A percentile compares a stretch with the other conserved stretches of the same genome.
Evolutionary conservation across 2,888 invertebrate genomes (phyloP).

Genomic region (Pterostichus madidus): DNA sequence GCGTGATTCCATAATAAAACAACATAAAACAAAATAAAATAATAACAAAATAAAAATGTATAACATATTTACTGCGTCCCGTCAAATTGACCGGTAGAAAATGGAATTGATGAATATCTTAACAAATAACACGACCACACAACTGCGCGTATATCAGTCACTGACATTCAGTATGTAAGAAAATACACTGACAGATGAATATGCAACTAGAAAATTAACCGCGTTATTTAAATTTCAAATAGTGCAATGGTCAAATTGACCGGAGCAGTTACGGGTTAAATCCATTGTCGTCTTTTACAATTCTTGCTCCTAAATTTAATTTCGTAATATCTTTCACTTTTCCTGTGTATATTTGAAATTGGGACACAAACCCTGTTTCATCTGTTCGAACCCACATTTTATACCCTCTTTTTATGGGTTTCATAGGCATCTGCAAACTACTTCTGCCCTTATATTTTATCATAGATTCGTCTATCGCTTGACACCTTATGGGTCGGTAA

Average conservation of each 20-base stretch:
- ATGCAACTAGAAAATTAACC: slow-evolving; percentile 19
- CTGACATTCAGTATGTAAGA: not conserved
- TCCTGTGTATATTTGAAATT: slow-evolving; percentile 72
- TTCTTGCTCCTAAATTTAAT: not conserved
- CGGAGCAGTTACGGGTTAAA: slow-evolving; percentile 11
- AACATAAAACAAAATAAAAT: too few relatives aligned
- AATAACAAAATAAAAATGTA: too few relatives aligned
- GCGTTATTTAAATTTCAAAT: slow-evolving; percentile 27
- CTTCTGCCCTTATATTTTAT: slow-evolving; percentile 70
- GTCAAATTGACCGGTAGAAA: too few relatives aligned
- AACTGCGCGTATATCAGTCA: too few relatives aligned
- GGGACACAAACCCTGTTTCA: slow-evolving; percentile 69
- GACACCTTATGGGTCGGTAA: slow-evolving; percentile 64
- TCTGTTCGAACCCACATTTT: slow-evolving; percentile 70
- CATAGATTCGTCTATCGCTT: slow-evolving; percentile 71
- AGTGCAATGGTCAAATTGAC: not conserved
- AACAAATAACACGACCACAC: too few relatives aligned
- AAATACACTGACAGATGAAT: slow-evolving; percentile 10
- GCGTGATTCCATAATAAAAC: too few relatives aligned
- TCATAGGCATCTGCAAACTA: slow-evolving; percentile 67
- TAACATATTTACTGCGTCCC: too few relatives aligned
- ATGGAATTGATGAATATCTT: too few relatives aligned
- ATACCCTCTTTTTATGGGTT: slow-evolving; percentile 70
- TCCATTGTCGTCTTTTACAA: not conserved
- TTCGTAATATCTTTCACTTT: slow-evolving; percentile 69